Percentiles rank a stretch among this genome's conserved stretches.
Conservation (phyloP, 2,888 invertebrate genomes). For the Leptinotarsa peninsularis region DNA sequence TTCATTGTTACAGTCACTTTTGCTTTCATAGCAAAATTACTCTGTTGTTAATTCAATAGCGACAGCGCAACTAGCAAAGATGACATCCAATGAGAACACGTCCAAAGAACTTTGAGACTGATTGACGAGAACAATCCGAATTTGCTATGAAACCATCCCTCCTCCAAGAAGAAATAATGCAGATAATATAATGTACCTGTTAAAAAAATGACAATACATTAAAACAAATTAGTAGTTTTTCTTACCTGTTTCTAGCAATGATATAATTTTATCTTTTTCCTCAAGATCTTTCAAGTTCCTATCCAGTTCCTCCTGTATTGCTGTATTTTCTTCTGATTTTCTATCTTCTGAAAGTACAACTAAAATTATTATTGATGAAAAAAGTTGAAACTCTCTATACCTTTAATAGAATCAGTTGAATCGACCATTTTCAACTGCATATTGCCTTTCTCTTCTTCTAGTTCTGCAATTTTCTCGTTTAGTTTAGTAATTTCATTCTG, state of each 20-base stretch:
- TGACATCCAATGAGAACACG: no score
- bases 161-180: no score
- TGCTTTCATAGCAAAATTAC: no score
- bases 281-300: slow-evolving; percentile 50
- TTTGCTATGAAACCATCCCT: no score
- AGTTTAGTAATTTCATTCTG: slow-evolving; percentile 73
- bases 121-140: no score
- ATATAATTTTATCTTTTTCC: slow-evolving; percentile 57
- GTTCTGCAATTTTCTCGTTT: slow-evolving; percentile 82
- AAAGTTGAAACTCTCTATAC: slow-evolving; percentile 24
- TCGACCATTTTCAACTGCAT: slow-evolving; percentile 87
- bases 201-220: neutral
- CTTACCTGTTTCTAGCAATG: slow-evolving; percentile 57
- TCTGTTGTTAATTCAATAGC: no score
- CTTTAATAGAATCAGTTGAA: slow-evolving; percentile 64
- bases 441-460: slow-evolving; percentile 89
- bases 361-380: slow-evolving; percentile 1
- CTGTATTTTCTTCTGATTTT: slow-evolving; percentile 55
- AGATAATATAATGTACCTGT: neutral
- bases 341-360: slow-evolving; percentile 49
- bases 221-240: neutral
- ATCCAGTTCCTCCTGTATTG: slow-evolving; percentile 54
- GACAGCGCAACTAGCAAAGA: no score
- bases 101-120: no score
- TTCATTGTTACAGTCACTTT: no score